A percentile compares a stretch with the other conserved stretches of the same genome.
Conservation (phyloP, 1,140 invertebrate species). For the Rhyzopertha dominica region DNA sequence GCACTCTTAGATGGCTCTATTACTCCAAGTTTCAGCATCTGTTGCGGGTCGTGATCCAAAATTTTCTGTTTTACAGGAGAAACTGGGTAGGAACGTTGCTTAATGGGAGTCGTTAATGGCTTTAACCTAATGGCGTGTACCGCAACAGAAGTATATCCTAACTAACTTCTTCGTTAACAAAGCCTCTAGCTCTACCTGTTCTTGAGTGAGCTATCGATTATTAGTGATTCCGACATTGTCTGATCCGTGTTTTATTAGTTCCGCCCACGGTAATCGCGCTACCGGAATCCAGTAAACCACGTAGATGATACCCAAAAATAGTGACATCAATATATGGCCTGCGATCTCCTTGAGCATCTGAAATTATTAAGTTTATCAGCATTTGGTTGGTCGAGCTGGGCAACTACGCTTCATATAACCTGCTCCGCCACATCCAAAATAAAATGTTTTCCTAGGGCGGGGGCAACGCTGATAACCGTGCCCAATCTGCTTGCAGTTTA, state of each 20-base stretch:
- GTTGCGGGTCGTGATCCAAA: conserved; percentile 11
- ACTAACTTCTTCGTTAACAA: no score
- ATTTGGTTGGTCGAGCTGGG: no score
- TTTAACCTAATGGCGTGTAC: no score
- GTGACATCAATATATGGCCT: conserved; percentile 1
- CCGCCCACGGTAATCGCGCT: not conserved
- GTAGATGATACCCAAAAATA: not conserved
- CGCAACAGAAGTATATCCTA: no score
- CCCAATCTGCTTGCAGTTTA: not conserved
- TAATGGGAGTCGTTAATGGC: not conserved
- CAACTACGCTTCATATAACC: no score
- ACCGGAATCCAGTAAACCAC: conserved; percentile 6
- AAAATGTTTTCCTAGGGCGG: not conserved
- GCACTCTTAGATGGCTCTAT: conserved; percentile 3
- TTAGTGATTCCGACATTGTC: no score
- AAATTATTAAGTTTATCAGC: not conserved
- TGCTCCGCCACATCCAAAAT: no score
- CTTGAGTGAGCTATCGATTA: no score
- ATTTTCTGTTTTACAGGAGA: conserved; percentile 3
- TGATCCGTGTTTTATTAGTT: not conserved
- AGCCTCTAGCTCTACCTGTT: no score
- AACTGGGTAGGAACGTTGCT: conserved; percentile 8
- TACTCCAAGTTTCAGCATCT: conserved; percentile 1
- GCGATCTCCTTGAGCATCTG: not conserved
- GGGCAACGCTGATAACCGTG: not conserved